Percentiles rank a stretch among this genome's conserved stretches.
phyloP scores from a whole-genome alignment of 2,113 vertebrate species.

The Canis aureus region DNA sequence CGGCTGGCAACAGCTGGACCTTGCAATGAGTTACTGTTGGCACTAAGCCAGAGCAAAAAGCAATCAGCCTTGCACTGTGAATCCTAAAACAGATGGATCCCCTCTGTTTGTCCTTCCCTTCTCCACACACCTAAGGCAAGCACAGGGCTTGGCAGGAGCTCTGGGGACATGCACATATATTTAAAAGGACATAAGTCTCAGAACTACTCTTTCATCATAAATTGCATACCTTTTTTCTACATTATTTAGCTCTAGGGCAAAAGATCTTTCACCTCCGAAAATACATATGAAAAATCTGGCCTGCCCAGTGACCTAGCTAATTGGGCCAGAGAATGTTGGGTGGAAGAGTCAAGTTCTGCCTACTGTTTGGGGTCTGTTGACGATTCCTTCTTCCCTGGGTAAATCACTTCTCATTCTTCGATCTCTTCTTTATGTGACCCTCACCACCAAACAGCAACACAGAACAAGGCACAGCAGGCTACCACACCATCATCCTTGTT shows the following conservation, averaged over 20 bases:
- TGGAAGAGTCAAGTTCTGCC: conserved; percentile 76
- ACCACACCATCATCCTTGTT: conserved; percentile 85
- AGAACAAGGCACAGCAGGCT: conserved; percentile 84
- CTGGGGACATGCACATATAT: conserved; percentile 60
- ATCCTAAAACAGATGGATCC: conserved; percentile 57
- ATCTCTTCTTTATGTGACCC: conserved; percentile 80
- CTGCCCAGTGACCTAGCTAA: conserved; percentile 82
- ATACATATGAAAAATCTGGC: conserved; percentile 71
- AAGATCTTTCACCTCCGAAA: conserved; percentile 84
- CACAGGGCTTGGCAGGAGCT: conserved; percentile 65
- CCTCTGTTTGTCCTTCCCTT: conserved; percentile 56
- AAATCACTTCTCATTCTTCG: conserved; percentile 78
- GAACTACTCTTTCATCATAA: conserved; percentile 72
- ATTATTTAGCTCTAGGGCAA: conserved; percentile 80
- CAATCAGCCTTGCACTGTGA: conserved; percentile 15
- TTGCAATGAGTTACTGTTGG: conserved; percentile 46
- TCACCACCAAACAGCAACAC: conserved; percentile 77
- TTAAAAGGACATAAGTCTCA: conserved; percentile 80
- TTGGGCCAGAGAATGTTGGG: conserved; percentile 66
- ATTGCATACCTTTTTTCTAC: conserved; percentile 76
- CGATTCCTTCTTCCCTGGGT: conserved; percentile 68
- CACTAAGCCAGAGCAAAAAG: conserved; percentile 39
- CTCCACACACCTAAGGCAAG: not conserved
- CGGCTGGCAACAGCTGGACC: conserved; percentile 45
- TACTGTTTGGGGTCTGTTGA: conserved; percentile 65